phyloP scores from a whole-genome alignment of 2,113 vertebrate genomes.

The Elephantulus edwardii region DNA sequence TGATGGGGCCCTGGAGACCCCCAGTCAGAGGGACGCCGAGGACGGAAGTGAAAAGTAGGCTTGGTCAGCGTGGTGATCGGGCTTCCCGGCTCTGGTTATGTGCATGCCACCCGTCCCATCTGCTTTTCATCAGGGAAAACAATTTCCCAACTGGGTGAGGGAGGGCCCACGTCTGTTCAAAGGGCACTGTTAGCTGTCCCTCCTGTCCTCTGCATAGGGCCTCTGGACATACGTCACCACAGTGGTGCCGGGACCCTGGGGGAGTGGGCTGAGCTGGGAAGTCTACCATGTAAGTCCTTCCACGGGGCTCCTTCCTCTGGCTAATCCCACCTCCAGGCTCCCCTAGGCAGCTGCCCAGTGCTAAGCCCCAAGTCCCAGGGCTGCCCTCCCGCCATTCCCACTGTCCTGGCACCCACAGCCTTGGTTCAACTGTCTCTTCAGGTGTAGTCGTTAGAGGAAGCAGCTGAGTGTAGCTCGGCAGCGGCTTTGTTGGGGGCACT shows the following conservation, averaged over 20 bases:
- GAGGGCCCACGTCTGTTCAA: conserved; percentile 10
- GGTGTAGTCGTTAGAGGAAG: neutral
- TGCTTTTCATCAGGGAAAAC: conserved; percentile 46
- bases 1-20: neutral
- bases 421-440: neutral
- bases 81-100: neutral
- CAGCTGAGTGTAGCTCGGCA: too few species aligned
- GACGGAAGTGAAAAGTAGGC: neutral
- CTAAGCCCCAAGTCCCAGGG: neutral
- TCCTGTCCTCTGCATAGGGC: neutral
- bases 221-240: neutral
- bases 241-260: neutral
- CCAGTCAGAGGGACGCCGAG: neutral
- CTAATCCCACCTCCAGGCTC: neutral
- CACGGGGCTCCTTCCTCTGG: neutral
- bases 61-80: neutral
- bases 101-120: neutral
- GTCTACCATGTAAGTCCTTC: too few species aligned
- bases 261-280: neutral
- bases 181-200: conserved; percentile 28
- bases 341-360: neutral
- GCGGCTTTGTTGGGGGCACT: too few species aligned
- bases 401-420: neutral
- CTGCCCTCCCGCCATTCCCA: neutral
- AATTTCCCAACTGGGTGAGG: conserved; percentile 23